A percentile compares a stretch with the other conserved stretches of the same genome.
phyloP scores from a whole-genome alignment of 2,888 invertebrate species.

The Phragmatobia fuliginosa region DNA sequence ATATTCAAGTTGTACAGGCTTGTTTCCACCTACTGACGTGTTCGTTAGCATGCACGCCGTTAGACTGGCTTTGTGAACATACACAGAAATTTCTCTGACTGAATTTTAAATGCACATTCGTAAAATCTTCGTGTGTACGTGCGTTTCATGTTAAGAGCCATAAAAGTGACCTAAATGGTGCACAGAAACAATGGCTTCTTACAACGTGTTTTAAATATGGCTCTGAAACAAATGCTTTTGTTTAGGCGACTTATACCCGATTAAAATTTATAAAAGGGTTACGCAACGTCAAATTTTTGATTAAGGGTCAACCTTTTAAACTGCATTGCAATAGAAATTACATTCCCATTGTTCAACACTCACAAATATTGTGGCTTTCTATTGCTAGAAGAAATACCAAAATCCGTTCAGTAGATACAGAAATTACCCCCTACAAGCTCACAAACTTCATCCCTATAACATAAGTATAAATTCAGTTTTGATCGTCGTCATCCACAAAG shows the following conservation, averaged over 20 bases:
- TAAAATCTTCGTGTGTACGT: constrained; percentile 33
- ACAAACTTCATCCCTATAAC: too few relatives aligned
- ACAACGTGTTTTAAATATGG: neutral
- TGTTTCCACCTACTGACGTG: constrained; percentile 5
- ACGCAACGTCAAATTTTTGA: neutral
- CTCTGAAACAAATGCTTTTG: neutral
- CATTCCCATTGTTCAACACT: neutral
- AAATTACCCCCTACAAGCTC: too few relatives aligned
- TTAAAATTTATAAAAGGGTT: neutral
- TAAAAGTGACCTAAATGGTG: constrained; percentile 27
- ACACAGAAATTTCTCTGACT: constrained; percentile 38
- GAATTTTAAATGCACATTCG: constrained; percentile 44
- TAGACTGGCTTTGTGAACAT: constrained; percentile 29
- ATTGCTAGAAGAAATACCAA: too few relatives aligned
- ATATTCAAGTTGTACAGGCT: neutral
- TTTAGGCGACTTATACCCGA: neutral
- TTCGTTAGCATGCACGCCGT: constrained; percentile 42
- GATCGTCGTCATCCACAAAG: too few relatives aligned
- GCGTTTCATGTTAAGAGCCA: constrained; percentile 24
- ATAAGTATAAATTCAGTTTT: too few relatives aligned
- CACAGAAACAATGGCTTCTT: neutral
- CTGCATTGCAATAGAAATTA: too few relatives aligned
- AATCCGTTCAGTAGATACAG: too few relatives aligned
- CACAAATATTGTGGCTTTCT: too few relatives aligned
- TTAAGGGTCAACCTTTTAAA: neutral